phyloP scores from a whole-genome alignment of 2,797 vertebrate genomes.

The Gambelia wislizenii region DNA sequence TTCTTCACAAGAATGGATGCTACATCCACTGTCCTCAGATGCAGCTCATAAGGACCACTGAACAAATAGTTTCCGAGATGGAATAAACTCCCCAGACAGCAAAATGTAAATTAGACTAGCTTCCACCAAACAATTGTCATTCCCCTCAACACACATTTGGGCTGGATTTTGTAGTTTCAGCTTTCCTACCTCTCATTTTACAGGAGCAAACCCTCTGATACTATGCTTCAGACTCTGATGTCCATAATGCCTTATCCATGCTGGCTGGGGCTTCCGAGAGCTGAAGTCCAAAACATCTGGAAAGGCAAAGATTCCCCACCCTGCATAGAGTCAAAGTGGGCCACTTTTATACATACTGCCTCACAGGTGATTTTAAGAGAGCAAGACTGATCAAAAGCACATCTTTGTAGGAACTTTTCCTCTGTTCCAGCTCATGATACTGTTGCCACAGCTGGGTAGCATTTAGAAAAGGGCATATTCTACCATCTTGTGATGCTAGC shows the following conservation, averaged over 20 bases:
- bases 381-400: neutral
- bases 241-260: neutral
- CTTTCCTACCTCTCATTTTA: neutral
- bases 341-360: neutral
- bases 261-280: neutral
- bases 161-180: neutral
- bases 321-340: too few relatives aligned
- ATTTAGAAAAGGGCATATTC: neutral
- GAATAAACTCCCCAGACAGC: conserved; percentile 39
- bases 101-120: conserved; percentile 29
- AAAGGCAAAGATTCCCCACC: neutral
- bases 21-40: neutral
- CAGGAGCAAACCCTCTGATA: neutral
- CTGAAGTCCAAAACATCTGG: neutral
- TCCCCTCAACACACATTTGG: neutral
- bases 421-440: neutral
- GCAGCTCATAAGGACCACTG: neutral
- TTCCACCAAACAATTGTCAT: conserved; percentile 19
- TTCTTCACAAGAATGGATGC: neutral
- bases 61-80: conserved; percentile 50
- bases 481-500: neutral
- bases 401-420: neutral
- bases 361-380: neutral
- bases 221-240: neutral
- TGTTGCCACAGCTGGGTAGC: neutral